Conservation (phyloP, 2,113 vertebrate genomes). For the Numida meleagris region DNA sequence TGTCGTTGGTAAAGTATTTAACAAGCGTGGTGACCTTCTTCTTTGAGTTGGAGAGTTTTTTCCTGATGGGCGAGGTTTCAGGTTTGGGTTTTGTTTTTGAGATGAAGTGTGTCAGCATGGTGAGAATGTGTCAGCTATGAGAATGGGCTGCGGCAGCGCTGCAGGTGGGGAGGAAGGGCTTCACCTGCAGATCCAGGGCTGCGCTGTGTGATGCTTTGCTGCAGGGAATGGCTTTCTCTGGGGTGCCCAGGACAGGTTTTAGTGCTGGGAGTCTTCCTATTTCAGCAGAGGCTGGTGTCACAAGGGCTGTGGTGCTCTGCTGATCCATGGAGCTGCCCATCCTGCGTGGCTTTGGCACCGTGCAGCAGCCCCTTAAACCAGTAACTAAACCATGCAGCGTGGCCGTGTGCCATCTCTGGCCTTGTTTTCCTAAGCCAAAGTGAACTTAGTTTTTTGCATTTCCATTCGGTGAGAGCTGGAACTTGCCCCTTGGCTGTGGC, state of each 20-base stretch:
- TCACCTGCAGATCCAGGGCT: not conserved
- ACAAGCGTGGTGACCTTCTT: not conserved
- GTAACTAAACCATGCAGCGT: not conserved
- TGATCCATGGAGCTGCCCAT: rapidly evolving
- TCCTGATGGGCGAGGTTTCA: not conserved
- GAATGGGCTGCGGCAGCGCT: not conserved
- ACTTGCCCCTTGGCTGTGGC: not conserved
- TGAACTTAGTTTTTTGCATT: not conserved
- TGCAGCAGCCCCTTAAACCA: not conserved
- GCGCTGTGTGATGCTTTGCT: not conserved
- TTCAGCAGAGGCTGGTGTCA: not conserved
- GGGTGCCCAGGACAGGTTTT: not conserved
- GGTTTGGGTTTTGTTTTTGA: not conserved
- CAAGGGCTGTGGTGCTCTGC: not conserved
- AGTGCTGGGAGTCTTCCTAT: not conserved
- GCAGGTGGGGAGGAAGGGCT: not conserved
- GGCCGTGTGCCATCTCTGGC: too few relatives aligned
- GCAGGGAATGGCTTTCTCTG: not conserved
- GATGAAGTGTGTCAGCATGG: not conserved
- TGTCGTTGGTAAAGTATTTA: not conserved
- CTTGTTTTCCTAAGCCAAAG: not conserved
- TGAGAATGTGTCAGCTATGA: not conserved
- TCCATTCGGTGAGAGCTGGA: not conserved
- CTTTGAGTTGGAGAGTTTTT: not conserved
- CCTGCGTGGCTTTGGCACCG: not conserved